These are phyloP conservation scores for Pimephales promelas DNA, from an alignment of 2,113 vertebrate species.

Conservation along the genomic window DNA sequence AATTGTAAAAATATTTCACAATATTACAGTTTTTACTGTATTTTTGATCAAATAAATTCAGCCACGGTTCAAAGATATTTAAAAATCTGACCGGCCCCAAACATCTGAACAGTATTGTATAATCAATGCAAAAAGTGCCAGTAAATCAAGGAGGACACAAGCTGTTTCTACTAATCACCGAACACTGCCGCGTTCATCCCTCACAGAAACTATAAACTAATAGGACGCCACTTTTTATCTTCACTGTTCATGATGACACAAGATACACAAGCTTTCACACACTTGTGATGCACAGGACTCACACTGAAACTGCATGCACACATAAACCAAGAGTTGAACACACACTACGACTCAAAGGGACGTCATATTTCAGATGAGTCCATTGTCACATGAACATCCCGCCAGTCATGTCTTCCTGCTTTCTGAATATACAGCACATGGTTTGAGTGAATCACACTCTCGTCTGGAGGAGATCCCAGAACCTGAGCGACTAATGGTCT, in stretches of 20 bases:
- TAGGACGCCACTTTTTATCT: not conserved
- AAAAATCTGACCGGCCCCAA: not conserved
- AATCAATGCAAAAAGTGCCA: not conserved
- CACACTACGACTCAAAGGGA: not conserved
- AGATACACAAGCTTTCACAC: not conserved
- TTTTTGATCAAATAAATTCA: not conserved
- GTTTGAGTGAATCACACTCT: not conserved
- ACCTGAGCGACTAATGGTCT: not conserved
- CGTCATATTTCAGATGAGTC: not conserved
- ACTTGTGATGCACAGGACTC: not conserved
- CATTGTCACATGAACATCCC: not conserved
- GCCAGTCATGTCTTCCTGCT: not conserved
- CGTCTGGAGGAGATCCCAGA: conserved; percentile 34
- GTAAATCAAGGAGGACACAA: not conserved
- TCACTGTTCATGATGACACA: not conserved
- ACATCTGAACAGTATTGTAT: not conserved
- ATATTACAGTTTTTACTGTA: not conserved
- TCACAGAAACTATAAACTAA: not conserved
- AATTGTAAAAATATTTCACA: not conserved
- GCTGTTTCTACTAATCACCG: no score
- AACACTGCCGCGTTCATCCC: no score
- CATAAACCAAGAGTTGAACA: not conserved
- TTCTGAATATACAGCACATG: not conserved
- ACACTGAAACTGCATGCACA: not conserved
- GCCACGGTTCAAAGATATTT: not conserved